Percentiles rank a stretch among this genome's conserved stretches.
Evolutionary conservation across 2,797 vertebrate genomes (phyloP).

Genomic region (Xenopus petersii): DNA sequence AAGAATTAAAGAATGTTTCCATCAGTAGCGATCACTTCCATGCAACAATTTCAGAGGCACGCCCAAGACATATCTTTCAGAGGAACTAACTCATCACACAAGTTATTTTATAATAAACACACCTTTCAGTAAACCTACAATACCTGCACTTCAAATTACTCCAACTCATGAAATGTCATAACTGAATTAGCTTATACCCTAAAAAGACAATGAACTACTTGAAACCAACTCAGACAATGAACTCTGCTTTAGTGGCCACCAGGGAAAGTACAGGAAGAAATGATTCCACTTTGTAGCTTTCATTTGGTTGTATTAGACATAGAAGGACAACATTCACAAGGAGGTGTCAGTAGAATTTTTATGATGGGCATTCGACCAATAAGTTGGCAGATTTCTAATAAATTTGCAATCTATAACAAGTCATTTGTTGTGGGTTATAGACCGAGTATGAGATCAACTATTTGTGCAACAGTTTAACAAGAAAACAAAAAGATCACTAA

Average conservation of each 20-base stretch:
- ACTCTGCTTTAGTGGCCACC: slow-evolving; percentile 57
- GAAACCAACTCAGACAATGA: slow-evolving; percentile 61
- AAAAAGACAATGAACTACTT: slow-evolving; percentile 61
- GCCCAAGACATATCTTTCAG: neutral
- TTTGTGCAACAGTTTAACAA: no score
- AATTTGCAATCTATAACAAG: neutral
- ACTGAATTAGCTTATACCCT: slow-evolving; percentile 53
- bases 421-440: no score
- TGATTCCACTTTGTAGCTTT: slow-evolving; percentile 54
- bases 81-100: no score
- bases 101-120: neutral
- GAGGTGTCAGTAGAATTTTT: neutral
- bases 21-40: no score
- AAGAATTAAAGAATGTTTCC: no score
- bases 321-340: slow-evolving; percentile 59
- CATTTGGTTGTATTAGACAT: slow-evolving; percentile 54
- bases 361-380: slow-evolving; percentile 24
- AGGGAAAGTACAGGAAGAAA: slow-evolving; percentile 61
- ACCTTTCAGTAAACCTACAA: neutral
- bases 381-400: slow-evolving; percentile 7
- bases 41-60: no score
- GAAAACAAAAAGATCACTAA: no score
- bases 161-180: neutral
- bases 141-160: slow-evolving; percentile 17
- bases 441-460: no score